Base-by-base conservation (phyloP, 1,140 invertebrate genomes). In the Apis cerana region DNA sequence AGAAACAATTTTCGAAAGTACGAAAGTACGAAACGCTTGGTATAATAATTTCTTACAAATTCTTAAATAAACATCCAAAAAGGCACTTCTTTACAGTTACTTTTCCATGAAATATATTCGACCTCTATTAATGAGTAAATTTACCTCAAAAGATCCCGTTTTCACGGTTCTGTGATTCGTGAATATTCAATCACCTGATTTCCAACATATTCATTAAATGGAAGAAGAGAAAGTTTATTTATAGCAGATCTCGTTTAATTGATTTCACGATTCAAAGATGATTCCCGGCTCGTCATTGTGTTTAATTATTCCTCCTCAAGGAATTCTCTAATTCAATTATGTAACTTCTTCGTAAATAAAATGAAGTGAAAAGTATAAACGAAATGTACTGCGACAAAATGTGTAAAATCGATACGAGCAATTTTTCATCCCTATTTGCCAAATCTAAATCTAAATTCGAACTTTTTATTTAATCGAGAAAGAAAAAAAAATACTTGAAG, bases 221-320 rank as follows among this genome's bases (percentile, higher is more conserved):
- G 27, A 67, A 79, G 72, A 81, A 80, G 27, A 69, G 74, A 68
- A 75, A 67, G 70, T 85, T 80, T 80, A 85, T 69, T 33, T 52
- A 59, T 82, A 82, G 82, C 84, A 76, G 81, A 86, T 82, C 33
- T 43, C 50, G 75, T 82, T 86, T 86, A 86, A 86, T 86, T 86
- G 85, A 86, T 86, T 86, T 86, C 69, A 86, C 84, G 64, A 65
- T 27, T 82, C 68, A 64, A 62, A 80, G 69, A 72, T 69, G 58
- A 64, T 27, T 64, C 50, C 43, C 21, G 69, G 50, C 50, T 33
- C 27, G 69, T 27, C 27, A 74, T 43, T n/a, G 59, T 52, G 50
- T 80, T 80, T 72, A 43, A 80, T 80, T 59, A 48, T 9, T 23
- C 27, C 27, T 64, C 27, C 69, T 80, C 50, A 5, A 52, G 78